These are phyloP conservation scores for Allolobophora icterica DNA, from an alignment of 2,888 invertebrate genomes.

Conservation along the genomic window DNA sequence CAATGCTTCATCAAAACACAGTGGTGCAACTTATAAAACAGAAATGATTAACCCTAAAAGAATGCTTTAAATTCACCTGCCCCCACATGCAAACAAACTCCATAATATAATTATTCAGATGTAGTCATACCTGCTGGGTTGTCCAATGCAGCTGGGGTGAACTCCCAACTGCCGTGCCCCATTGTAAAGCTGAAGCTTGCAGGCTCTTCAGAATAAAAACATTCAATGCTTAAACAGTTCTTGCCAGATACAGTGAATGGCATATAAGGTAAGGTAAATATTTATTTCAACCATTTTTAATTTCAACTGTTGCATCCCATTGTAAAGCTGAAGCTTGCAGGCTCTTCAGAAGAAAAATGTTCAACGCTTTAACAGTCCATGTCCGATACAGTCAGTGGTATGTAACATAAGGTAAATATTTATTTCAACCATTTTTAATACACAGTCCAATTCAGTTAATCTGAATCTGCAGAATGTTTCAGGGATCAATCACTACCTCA, in stretches of 20 bases:
- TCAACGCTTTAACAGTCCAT: background rate
- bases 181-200: constrained; percentile 18
- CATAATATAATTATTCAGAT: background rate
- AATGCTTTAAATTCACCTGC: background rate
- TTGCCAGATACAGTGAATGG: background rate
- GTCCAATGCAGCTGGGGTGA: background rate
- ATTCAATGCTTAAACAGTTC: background rate
- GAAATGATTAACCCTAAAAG: background rate
- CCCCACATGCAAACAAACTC: background rate
- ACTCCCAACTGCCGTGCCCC: background rate
- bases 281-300: background rate
- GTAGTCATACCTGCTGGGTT: background rate
- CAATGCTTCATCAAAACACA: background rate
- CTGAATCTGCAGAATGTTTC: background rate
- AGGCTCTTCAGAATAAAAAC: background rate
- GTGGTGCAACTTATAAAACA: background rate
- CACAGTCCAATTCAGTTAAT: background rate
- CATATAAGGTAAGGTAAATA: background rate
- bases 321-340: constrained; percentile 22
- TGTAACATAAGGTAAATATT: background rate
- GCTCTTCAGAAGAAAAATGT: too few relatives aligned
- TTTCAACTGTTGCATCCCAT: background rate
- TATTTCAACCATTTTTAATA: background rate
- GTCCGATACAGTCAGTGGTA: background rate
- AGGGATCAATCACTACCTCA: background rate